Evolutionary conservation across 92 coral and sea anemone species (phyloP), one percentile per base, ranked within the genome.

Genomic region (Palythoa grandiflora): DNA sequence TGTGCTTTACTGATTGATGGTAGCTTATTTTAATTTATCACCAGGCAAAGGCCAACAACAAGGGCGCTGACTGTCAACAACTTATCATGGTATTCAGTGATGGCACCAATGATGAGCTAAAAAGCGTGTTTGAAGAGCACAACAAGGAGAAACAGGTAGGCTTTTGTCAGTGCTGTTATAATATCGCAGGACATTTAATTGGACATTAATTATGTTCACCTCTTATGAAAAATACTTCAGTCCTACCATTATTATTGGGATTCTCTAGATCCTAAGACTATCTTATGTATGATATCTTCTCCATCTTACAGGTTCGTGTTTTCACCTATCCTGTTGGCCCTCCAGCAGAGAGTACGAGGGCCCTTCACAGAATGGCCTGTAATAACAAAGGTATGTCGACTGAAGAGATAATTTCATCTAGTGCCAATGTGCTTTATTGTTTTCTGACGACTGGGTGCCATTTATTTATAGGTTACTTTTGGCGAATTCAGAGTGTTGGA

Each of bases 261-360:
- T 44, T 44, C 5, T 8, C 5, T 0, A 44, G 50, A 44, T 15
- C 61, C 2, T 15, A 55, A 7, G 17, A 9, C 2, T 55, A 9
- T 12, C 9, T 10, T 35, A 51, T 9, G 3, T 54, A 14, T 15
- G 20, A 19, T 0, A 3, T 63, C n/a, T 36, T 51, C 21, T 37
- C 16, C 16, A 36, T 13, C 52, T 48, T 78, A 8, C 50, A 97
- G 99, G 94, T 97, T 78, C 96, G 99, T 28, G 95, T 97, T 70
- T 97, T 97, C 83, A 94, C 98, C 0, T 97, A 90, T 86, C 98
- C 98, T 35, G 97, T 97, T 57, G 99, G 99, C 40, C 94, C 97
- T 35, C 97, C 99, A 8, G 97, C 99, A 21, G 98, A 93, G 79
- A 93, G 98, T 16, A 92, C 97, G 2, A 71, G 68, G 35, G 98